Conservation (phyloP, 2,113 vertebrate species). For the Polypterus senegalus region DNA sequence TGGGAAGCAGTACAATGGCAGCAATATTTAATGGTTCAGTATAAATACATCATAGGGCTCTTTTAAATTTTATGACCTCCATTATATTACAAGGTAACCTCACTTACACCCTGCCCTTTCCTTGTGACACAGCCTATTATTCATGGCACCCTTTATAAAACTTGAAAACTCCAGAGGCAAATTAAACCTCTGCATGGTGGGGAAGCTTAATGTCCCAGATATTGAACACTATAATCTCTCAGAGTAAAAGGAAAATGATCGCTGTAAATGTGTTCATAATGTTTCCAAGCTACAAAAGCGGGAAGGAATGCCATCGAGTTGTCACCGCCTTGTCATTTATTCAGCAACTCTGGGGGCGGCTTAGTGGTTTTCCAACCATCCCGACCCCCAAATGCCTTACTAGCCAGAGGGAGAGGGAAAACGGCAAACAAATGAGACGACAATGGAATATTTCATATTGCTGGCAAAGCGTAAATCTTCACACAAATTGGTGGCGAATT, state of each 20-base stretch:
- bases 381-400: no score
- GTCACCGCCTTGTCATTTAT: no score
- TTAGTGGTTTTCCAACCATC: no score
- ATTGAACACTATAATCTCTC: neutral
- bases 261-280: constrained; percentile 1
- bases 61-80: constrained; percentile 38
- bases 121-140: constrained; percentile 24
- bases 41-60: constrained; percentile 33
- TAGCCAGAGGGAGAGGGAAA: no score
- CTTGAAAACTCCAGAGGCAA: constrained; percentile 3
- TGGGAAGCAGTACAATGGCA: constrained; percentile 12
- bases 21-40: constrained; percentile 29
- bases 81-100: constrained; percentile 32
- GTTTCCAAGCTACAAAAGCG: neutral
- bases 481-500: no score
- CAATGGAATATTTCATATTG: no score
- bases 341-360: no score
- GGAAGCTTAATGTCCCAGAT: neutral
- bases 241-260: neutral
- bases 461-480: no score
- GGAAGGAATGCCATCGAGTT: neutral
- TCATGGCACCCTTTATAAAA: constrained; percentile 11
- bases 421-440: no score
- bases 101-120: constrained; percentile 29
- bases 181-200: constrained; percentile 16